A percentile compares a stretch with the other conserved stretches of the same genome.
phyloP scores from a whole-genome alignment of 2,888 invertebrate genomes.

The Hydriomena furcata region DNA sequence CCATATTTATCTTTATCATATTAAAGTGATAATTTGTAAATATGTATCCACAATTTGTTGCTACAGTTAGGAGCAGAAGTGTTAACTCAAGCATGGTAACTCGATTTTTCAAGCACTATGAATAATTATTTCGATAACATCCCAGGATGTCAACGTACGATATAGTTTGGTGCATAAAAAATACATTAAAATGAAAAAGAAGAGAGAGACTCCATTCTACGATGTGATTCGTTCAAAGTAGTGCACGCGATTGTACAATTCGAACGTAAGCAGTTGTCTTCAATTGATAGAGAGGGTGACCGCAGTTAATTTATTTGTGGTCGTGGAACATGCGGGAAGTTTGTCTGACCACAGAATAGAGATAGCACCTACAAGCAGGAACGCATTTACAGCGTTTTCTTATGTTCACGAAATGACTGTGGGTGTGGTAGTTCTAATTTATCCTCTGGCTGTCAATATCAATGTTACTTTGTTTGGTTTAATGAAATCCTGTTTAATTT shows the following conservation, averaged over 20 bases:
- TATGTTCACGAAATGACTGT: constrained; percentile 23
- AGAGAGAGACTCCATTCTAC: not conserved
- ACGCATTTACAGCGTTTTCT: constrained; percentile 29
- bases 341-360: constrained; percentile 47
- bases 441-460: constrained; percentile 19
- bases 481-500: not conserved
- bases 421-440: constrained; percentile 37
- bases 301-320: constrained; percentile 73
- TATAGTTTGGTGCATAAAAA: too few species aligned
- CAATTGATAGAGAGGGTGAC: constrained; percentile 77
- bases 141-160: too few species aligned
- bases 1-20: constrained; percentile 40
- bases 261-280: constrained; percentile 66
- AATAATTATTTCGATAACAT: too few species aligned
- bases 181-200: too few species aligned
- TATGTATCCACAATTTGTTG: constrained; percentile 64
- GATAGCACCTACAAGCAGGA: constrained; percentile 1
- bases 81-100: too few species aligned
- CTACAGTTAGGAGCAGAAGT: constrained; percentile 55
- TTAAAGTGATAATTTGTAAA: constrained; percentile 80
- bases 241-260: constrained; percentile 52
- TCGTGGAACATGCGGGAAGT: constrained; percentile 73
- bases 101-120: too few species aligned
- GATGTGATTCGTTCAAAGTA: constrained; percentile 3
- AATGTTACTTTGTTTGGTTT: constrained; percentile 8